Evolutionary conservation across 2,888 invertebrate genomes (phyloP), one percentile per base, ranked within the genome.

Genomic region (Helicoverpa assulta): DNA sequence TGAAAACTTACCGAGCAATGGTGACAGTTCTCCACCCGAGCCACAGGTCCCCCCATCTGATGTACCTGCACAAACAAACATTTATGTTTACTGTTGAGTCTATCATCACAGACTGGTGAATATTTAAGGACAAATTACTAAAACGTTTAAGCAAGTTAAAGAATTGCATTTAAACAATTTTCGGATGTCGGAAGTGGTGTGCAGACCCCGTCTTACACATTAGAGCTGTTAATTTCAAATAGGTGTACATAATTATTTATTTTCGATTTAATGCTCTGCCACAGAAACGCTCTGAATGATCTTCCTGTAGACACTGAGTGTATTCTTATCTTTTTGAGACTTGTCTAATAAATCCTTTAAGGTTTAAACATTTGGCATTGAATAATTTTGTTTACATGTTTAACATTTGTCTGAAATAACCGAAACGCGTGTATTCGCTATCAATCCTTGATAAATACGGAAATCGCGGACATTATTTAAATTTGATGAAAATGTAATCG

Each of bases 1-100:
- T 43, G 43, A 78, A 75, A 70, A 83, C 82, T 82, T 83, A 82
- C 82, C 72, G 40, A 63, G 43, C 52, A 47, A 62, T 67, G 54
- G 21, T 33, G 65, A 14, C 47, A 26, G 43, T 29, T 50, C 43
- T 16, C 58, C 53, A 26, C 57, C 59, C 33, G 47, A 29, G 54
- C 21, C 53, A 29, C 19, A 60, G 29, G 47, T 66, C 54, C 66
- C 10, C 26, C 26, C 12, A 60, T 62, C 52, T 43, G 33, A 21
- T 54, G 29, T 43, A 82, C 63, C 81, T 81, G 77, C 51, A 64
- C 80, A 69, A 74, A 57, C 40, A 63, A 79, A 77, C 16, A 19
- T n/a, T 66, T 50, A 12, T 29, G 43, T n/a, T 29, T 55, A 55
- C 37, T 12, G n/a, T 33, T 51, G 21, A 19, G 18, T 18, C 14